Evolutionary conservation across 2,888 invertebrate species (phyloP).

Genomic region (Palloptera scutellata): DNA sequence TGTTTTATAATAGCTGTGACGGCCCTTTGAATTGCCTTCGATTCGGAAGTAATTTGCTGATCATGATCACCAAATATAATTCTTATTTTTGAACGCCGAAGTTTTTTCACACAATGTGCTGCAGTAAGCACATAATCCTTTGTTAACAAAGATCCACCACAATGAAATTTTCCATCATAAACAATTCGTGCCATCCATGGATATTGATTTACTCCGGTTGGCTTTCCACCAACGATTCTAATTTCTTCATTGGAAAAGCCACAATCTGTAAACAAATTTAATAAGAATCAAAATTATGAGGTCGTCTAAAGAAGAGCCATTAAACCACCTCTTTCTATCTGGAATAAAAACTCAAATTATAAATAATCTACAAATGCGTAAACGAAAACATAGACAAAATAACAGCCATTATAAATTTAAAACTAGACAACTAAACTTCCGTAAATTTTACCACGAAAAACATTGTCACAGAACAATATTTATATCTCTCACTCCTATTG

Average conservation of each 20-base stretch:
- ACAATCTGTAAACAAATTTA: constrained; percentile 71
- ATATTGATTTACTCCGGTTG: constrained; percentile 82
- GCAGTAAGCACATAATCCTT: constrained; percentile 87
- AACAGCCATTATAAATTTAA: too few relatives aligned
- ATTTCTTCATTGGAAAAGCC: constrained; percentile 85
- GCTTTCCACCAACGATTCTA: constrained; percentile 84
- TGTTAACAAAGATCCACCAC: constrained; percentile 83
- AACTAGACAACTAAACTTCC: too few relatives aligned
- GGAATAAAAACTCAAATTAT: too few relatives aligned
- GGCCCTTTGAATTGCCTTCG: constrained; percentile 81
- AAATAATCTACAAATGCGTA: too few relatives aligned
- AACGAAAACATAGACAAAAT: too few relatives aligned
- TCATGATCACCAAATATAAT: constrained; percentile 87
- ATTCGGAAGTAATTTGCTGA: constrained; percentile 80
- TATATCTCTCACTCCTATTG: too few relatives aligned
- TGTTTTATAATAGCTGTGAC: constrained; percentile 81
- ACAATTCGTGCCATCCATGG: constrained; percentile 88
- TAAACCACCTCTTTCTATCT: too few relatives aligned
- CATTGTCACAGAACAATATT: too few relatives aligned
- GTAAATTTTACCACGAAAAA: too few relatives aligned
- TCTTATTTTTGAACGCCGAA: constrained; percentile 81
- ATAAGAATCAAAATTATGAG: neutral
- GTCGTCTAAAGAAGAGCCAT: too few relatives aligned
- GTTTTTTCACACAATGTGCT: constrained; percentile 82
- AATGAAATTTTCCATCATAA: constrained; percentile 89